phyloP scores from a whole-genome alignment of 2,797 vertebrate genomes.

The Thalassophryne amazonica region DNA sequence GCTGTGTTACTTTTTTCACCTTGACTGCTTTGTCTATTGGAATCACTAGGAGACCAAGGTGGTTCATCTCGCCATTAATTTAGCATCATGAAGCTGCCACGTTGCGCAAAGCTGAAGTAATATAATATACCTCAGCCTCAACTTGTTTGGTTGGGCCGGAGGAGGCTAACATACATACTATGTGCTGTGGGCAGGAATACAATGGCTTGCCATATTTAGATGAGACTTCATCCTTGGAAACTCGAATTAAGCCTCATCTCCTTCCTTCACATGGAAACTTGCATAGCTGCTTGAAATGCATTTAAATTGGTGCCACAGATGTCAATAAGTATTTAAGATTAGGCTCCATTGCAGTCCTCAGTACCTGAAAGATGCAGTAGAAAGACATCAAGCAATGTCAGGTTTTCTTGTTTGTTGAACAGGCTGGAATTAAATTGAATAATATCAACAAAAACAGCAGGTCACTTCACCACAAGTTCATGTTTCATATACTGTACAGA shows the following conservation, averaged over 20 bases:
- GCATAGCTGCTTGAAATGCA: constrained; percentile 28
- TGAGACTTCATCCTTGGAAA: constrained; percentile 46
- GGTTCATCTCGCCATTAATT: constrained; percentile 74
- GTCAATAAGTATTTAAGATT: constrained; percentile 71
- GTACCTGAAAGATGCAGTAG: background rate
- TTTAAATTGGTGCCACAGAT: constrained; percentile 43
- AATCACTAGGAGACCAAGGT: constrained; percentile 72
- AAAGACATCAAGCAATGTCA: constrained; percentile 2
- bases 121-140: constrained; percentile 39
- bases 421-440: background rate
- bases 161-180: constrained; percentile 27
- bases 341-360: constrained; percentile 30
- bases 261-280: constrained; percentile 13
- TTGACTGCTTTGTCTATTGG: constrained; percentile 70
- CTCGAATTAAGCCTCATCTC: constrained; percentile 26
- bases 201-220: constrained; percentile 31
- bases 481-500: background rate
- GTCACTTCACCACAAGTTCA: background rate
- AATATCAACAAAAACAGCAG: background rate
- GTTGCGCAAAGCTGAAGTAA: constrained; percentile 45
- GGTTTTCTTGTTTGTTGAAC: constrained; percentile 10
- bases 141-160: constrained; percentile 34
- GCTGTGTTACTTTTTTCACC: constrained; percentile 64
- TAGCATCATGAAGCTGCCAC: constrained; percentile 55
- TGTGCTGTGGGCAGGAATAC: background rate